A percentile compares a stretch with the other conserved stretches of the same genome.
These are phyloP conservation scores for Gerris buenoi DNA, from an alignment of 1,140 invertebrate genomes.

Conservation along the genomic window DNA sequence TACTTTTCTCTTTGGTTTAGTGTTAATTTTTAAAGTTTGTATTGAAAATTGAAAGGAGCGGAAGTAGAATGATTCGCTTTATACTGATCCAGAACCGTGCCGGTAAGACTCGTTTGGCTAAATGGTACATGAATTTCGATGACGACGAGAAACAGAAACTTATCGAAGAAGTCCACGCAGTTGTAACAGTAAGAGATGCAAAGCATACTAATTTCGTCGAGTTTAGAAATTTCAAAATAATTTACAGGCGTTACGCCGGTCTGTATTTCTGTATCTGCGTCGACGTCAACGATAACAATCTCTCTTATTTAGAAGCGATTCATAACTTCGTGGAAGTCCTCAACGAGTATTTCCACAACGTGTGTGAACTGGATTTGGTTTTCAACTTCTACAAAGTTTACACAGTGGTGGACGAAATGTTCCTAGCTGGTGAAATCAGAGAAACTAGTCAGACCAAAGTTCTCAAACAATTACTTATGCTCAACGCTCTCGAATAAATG, in stretches of 20 bases:
- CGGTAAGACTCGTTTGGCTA: constrained; percentile 94
- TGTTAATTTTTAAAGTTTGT: too few relatives aligned
- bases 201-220: constrained; percentile 99
- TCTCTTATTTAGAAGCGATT: constrained; percentile 97
- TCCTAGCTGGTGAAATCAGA: constrained; percentile 96
- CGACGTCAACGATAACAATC: constrained; percentile 97
- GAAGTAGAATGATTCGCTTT: constrained; percentile 95
- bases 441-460: constrained; percentile 99
- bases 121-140: constrained; percentile 99
- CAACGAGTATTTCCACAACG: constrained; percentile 99
- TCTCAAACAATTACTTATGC: constrained; percentile 90
- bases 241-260: constrained; percentile 95
- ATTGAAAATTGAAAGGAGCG: too few relatives aligned
- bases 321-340: constrained; percentile 99
- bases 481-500: constrained; percentile 92
- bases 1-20: too few relatives aligned
- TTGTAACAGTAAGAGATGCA: constrained; percentile 96
- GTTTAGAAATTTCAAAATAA: constrained; percentile 99
- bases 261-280: constrained; percentile 99
- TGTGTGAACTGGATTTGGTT: constrained; percentile 97
- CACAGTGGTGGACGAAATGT: constrained; percentile 99
- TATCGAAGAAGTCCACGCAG: constrained; percentile 99
- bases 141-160: constrained; percentile 99
- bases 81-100: constrained; percentile 99
- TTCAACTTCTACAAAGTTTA: constrained; percentile 95